A percentile compares a stretch with the other conserved stretches of the same genome.
Conservation (phyloP, 1,140 invertebrate genomes). For the Drosophila kepulauana region DNA sequence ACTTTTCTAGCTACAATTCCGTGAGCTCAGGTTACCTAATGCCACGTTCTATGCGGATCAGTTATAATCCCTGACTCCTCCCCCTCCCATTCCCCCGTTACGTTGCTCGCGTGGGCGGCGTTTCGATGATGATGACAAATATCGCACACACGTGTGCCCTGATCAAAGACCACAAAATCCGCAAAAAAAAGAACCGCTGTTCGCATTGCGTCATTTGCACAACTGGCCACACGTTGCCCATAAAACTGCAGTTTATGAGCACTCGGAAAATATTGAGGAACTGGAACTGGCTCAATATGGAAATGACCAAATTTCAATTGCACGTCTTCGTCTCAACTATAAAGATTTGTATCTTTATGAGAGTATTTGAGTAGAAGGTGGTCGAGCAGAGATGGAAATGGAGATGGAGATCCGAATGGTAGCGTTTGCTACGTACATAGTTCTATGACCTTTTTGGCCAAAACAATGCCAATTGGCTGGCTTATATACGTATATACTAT, state of each 20-base stretch:
- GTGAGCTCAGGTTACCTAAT: slow-evolving; percentile 65
- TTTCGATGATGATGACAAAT: slow-evolving; percentile 66
- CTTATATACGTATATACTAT: slow-evolving; percentile 15
- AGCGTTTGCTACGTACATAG: slow-evolving; percentile 17
- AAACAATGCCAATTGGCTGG: slow-evolving; percentile 30
- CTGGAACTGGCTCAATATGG: slow-evolving; percentile 37
- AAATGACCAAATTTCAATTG: slow-evolving; percentile 47
- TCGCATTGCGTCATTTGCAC: slow-evolving; percentile 66
- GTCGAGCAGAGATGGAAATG: not conserved
- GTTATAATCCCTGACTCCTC: slow-evolving; percentile 6
- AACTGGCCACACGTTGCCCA: slow-evolving; percentile 51
- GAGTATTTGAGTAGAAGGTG: slow-evolving; percentile 9
- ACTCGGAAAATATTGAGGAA: slow-evolving; percentile 46
- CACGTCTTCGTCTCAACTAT: slow-evolving; percentile 38
- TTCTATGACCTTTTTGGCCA: slow-evolving; percentile 46
- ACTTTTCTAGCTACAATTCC: slow-evolving; percentile 23
- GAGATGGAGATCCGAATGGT: slow-evolving; percentile 1
- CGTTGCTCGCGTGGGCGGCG: slow-evolving; percentile 56
- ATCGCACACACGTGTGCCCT: slow-evolving; percentile 57
- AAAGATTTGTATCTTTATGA: slow-evolving; percentile 47
- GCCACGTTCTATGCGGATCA: slow-evolving; percentile 48
- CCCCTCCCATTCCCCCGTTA: slow-evolving; percentile 3
- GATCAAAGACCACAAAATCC: slow-evolving; percentile 40
- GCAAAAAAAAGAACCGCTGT: slow-evolving; percentile 20
- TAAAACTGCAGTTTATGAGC: slow-evolving; percentile 71